Evolutionary conservation across 37 sponge, comb jelly and placozoan species (phyloP).

Genomic region (Mnemiopsis leidyi): DNA sequence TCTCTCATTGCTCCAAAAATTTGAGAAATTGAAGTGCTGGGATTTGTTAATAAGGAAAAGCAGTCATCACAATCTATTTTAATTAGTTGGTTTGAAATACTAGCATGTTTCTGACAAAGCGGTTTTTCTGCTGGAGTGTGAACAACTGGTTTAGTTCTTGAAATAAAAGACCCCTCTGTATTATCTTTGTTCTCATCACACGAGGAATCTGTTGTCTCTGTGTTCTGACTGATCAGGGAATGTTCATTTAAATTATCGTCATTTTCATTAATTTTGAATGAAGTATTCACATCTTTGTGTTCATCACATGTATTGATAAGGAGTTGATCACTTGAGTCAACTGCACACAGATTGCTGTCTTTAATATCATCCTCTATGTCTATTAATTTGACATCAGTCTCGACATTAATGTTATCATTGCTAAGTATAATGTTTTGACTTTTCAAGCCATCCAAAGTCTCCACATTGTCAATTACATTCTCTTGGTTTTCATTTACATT

Average conservation of each 20-base stretch:
- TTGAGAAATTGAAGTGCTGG: slow-evolving; percentile 86
- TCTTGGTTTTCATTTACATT: neutral
- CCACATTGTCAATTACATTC: neutral
- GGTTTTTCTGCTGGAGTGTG: slow-evolving; percentile 55
- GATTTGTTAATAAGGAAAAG: slow-evolving; percentile 66
- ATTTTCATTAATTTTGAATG: neutral
- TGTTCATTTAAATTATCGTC: neutral
- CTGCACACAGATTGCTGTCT: neutral
- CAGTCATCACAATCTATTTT: slow-evolving; percentile 50
- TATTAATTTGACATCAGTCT: neutral
- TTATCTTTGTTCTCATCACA: neutral
- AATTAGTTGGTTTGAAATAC: neutral
- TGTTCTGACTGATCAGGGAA: neutral
- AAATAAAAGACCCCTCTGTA: neutral
- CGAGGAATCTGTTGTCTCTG: neutral
- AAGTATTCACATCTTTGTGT: neutral
- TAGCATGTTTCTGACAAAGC: neutral
- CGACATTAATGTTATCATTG: neutral
- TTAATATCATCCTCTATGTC: neutral
- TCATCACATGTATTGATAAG: neutral
- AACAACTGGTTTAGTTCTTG: neutral
- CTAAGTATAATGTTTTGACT: neutral
- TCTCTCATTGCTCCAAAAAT: slow-evolving; percentile 97
- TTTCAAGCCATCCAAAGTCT: neutral
- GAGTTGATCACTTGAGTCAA: neutral